phyloP scores from a whole-genome alignment of 2,113 vertebrate species.

The Manacus vitellinus region DNA sequence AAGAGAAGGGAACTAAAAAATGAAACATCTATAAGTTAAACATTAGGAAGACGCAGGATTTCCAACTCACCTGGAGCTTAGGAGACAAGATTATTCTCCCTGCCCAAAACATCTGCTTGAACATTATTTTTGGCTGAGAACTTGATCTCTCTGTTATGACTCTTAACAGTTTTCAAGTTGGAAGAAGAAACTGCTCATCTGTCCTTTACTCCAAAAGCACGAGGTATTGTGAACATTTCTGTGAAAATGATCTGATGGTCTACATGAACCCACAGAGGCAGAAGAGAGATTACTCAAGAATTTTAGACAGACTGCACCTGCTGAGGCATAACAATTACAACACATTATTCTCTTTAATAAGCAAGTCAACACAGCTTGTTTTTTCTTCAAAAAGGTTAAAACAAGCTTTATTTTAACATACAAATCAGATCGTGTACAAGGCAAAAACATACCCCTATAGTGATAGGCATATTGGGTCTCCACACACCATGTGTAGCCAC shows the following conservation, averaged over 20 bases:
- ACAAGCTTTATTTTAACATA: conserved; percentile 56
- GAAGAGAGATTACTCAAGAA: neutral
- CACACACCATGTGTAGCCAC: neutral
- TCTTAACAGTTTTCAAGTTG: neutral
- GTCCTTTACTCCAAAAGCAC: neutral
- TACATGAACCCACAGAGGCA: neutral
- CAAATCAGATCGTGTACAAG: conserved; percentile 11
- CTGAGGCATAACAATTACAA: neutral
- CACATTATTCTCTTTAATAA: neutral
- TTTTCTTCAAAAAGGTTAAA: neutral
- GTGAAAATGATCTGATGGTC: neutral
- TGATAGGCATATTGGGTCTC: neutral
- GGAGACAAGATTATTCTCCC: neutral
- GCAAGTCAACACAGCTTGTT: neutral
- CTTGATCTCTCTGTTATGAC: neutral
- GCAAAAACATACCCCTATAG: neutral
- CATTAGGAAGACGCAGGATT: neutral
- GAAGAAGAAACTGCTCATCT: neutral
- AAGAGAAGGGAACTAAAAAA: neutral
- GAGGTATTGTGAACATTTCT: neutral
- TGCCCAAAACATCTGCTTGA: neutral
- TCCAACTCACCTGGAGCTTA: neutral
- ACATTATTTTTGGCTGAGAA: neutral
- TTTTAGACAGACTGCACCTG: neutral
- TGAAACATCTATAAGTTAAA: rapidly evolving